These are phyloP conservation scores for Metaphire vulgaris DNA, from an alignment of 1,140 invertebrate species.

Conservation along the genomic window DNA sequence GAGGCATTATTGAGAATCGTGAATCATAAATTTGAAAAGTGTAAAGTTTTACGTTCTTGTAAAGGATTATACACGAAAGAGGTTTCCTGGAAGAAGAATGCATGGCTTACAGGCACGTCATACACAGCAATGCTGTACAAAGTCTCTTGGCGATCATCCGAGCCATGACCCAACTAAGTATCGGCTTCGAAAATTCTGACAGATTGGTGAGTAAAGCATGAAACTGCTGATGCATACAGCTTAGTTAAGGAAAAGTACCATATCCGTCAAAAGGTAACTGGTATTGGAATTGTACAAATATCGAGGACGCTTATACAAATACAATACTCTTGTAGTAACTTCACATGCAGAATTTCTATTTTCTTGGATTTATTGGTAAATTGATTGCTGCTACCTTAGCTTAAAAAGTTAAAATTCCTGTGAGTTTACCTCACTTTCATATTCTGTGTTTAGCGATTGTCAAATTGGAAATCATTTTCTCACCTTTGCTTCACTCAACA, in stretches of 20 bases:
- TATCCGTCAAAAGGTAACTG: not conserved
- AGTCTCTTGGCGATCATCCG: conserved; percentile 80
- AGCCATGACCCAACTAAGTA: conserved; percentile 88
- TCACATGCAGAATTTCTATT: not conserved
- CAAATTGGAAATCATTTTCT: too few relatives aligned
- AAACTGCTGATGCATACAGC: not conserved
- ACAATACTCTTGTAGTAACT: not conserved
- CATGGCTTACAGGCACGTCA: conserved; percentile 83
- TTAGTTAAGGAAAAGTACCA: not conserved
- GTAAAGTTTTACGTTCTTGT: too few relatives aligned
- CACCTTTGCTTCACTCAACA: too few relatives aligned
- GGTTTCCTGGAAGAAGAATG: conserved; percentile 90
- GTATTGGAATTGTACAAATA: not conserved
- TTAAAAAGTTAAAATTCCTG: too few relatives aligned
- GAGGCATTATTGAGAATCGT: too few relatives aligned
- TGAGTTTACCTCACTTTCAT: too few relatives aligned
- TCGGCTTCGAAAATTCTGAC: conserved; percentile 75
- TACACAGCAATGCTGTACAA: conserved; percentile 83
- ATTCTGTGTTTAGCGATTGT: too few relatives aligned
- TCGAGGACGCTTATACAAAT: not conserved
- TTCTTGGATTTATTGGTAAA: not conserved
- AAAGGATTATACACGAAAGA: conserved; percentile 87
- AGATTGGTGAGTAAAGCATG: conserved; percentile 61
- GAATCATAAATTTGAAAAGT: too few relatives aligned
- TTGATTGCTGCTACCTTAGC: conserved; percentile 17